Base-by-base conservation (phyloP, 1,140 invertebrate genomes). In the Rhizoglyphus robini region DNA sequence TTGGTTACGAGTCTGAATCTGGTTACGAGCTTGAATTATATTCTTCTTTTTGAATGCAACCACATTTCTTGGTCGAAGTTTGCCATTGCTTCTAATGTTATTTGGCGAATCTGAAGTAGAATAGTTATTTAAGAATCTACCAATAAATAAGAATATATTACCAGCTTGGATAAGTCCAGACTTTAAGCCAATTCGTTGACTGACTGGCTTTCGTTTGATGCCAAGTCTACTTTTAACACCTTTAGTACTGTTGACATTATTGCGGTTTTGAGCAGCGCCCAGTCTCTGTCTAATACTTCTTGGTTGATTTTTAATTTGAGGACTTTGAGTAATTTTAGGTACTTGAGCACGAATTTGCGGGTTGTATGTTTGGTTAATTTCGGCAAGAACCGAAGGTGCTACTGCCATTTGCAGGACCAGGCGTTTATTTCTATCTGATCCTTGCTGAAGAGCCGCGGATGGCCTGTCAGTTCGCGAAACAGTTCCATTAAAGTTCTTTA, bases 371-470 rank as follows among this genome's bases (percentile, higher is more conserved):
- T 46, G 41, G 23, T 46, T 46, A 23, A 46, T 46, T 23, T 46
- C 41, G 23, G 41, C 41, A 15, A 46, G 41, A 46, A 46, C 41
- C 41, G 41, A 46, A 8, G 79, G 78, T 65, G 79, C 72, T 63
- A 77, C 76, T 41, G 79, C 79, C 78, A 81, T 79, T 69, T 80
- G 79, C 65, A 76, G 75, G 3, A 79, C 78, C 15, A 80, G 72
- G 27, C 78, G 71, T 15, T 75, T 69, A 69, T 80, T 81, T 66
- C 74, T 74, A 4, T 72, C 72, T 0, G 76, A 75, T 18, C 77
- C 76, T 63, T 76, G 75, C 30, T 74, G 5, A 31, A 20, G n/a
- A 41, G 15, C 3, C 2, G 25, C 32, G 2, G n/a, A 29, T 38
- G 58, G 58, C 13, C 58, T 13, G 2, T 60, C 58, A 46, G 15